phyloP scores from a whole-genome alignment of 1,140 invertebrate genomes.

The Rhagoletis pomonella region DNA sequence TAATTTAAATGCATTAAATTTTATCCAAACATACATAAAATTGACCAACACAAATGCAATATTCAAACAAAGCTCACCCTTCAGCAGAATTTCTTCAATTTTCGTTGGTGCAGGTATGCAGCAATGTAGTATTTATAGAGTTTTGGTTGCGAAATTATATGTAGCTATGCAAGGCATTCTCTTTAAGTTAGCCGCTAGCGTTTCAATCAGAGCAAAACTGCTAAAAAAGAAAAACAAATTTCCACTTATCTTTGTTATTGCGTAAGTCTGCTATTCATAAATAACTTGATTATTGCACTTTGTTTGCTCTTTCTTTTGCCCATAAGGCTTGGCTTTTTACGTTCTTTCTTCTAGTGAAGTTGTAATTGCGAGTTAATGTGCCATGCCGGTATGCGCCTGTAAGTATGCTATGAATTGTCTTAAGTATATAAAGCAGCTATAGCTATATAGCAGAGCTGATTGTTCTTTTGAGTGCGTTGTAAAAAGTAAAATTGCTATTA shows the following conservation, averaged over 20 bases:
- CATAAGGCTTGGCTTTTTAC: not conserved
- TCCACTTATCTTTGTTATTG: not conserved
- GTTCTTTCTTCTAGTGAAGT: not conserved
- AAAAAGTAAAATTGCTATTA: not conserved
- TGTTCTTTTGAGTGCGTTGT: not conserved
- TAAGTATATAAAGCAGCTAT: not conserved
- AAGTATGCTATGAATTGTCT: slow-evolving; percentile 6
- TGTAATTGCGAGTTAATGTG: slow-evolving; percentile 2
- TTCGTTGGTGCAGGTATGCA: too few relatives aligned
- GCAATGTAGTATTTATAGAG: too few relatives aligned
- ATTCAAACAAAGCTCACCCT: too few relatives aligned
- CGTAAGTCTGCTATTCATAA: not conserved
- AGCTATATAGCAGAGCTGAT: not conserved
- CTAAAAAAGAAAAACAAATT: not conserved
- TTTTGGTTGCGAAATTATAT: too few relatives aligned
- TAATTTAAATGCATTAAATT: too few relatives aligned
- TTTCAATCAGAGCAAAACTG: not conserved
- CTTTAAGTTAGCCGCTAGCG: not conserved
- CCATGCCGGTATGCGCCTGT: not conserved
- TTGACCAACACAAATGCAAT: too few relatives aligned
- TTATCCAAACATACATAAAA: too few relatives aligned
- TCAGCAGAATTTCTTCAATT: too few relatives aligned
- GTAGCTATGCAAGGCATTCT: too few relatives aligned
- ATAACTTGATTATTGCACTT: slow-evolving; percentile 3
- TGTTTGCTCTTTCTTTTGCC: not conserved